These are phyloP conservation scores for Cotesia typhae DNA, from an alignment of 1,140 invertebrate genomes.

Conservation along the genomic window DNA sequence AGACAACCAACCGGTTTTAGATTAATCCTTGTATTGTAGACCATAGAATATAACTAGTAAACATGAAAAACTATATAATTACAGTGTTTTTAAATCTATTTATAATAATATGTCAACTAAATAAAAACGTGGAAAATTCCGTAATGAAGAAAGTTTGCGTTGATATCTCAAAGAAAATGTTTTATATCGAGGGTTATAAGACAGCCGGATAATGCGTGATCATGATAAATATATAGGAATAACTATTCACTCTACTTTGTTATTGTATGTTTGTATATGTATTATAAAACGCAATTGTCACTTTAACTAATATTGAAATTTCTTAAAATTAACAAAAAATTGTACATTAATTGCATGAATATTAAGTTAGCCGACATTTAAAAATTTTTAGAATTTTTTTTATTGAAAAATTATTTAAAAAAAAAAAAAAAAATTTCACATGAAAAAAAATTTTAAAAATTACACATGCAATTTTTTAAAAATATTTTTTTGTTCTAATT, in stretches of 20 bases:
- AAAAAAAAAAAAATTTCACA: too few species aligned
- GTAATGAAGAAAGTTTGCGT: conserved; percentile 8
- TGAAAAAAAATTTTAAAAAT: too few species aligned
- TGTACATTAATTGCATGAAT: too few species aligned
- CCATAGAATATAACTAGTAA: neutral
- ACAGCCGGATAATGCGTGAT: conserved; percentile 18
- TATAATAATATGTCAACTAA: conserved; percentile 6
- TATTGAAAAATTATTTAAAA: too few species aligned
- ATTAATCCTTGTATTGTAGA: neutral
- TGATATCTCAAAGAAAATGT: conserved; percentile 19
- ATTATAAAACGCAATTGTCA: neutral
- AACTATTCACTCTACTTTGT: neutral
- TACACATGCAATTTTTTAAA: too few species aligned
- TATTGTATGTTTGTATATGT: neutral
- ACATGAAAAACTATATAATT: neutral
- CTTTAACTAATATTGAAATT: neutral
- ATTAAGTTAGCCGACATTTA: too few species aligned
- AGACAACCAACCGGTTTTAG: conserved; percentile 11
- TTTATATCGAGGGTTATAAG: conserved; percentile 7
- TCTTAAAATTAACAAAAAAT: too few species aligned
- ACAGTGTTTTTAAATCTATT: conserved; percentile 5
- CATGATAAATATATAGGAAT: neutral
- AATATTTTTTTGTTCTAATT: too few species aligned
- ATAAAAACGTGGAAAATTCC: conserved; percentile 20
- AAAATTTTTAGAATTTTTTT: too few species aligned